Conservation (phyloP, 2,888 invertebrate genomes). For the Adineta ricciae region DNA sequence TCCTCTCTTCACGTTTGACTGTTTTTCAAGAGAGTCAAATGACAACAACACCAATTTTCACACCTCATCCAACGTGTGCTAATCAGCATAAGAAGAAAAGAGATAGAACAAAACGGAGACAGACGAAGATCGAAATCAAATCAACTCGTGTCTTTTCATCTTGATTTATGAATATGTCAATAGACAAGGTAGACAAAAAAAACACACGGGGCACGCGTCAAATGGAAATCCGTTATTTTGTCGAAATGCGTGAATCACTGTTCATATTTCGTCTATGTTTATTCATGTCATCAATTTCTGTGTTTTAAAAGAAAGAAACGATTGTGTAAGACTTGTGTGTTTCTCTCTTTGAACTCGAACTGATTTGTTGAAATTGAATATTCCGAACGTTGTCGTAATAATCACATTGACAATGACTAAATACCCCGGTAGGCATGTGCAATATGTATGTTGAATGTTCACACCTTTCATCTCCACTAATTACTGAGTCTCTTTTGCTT, state of each 20-base stretch:
- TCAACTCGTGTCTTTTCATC: not conserved
- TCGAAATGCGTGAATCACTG: not conserved
- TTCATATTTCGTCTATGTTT: not conserved
- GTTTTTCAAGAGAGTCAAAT: conserved; percentile 5
- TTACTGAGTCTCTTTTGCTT: not conserved
- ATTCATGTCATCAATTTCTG: not conserved
- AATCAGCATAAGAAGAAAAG: conserved; percentile 1
- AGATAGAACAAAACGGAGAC: not conserved
- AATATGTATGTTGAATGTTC: not conserved
- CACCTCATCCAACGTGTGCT: not conserved
- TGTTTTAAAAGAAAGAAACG: not conserved
- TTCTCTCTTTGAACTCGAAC: not conserved
- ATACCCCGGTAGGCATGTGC: not conserved
- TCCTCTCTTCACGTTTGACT: not conserved
- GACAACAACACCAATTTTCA: conserved; percentile 5
- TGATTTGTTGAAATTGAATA: conserved; percentile 8
- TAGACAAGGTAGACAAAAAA: not conserved
- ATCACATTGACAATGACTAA: not conserved
- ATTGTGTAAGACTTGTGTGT: not conserved
- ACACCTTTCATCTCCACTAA: not conserved
- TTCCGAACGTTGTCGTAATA: not conserved
- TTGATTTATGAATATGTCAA: conserved; percentile 5
- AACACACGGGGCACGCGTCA: not conserved
- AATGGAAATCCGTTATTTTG: not conserved
- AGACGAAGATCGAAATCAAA: conserved; percentile 2